Conservation (phyloP, 2,888 invertebrate genomes). For the Drosophila stalkeri region DNA sequence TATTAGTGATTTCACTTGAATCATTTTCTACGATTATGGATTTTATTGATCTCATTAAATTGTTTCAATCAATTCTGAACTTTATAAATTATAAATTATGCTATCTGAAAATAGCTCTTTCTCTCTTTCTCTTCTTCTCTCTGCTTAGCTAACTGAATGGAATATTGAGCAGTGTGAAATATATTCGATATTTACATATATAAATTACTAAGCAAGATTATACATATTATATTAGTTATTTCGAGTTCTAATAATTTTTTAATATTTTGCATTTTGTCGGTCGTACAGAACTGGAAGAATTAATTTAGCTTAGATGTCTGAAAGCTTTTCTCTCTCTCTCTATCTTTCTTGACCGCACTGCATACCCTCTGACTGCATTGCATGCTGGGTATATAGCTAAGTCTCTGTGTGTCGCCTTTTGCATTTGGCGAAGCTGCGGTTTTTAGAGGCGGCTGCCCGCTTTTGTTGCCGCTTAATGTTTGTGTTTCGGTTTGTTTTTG, state of each 20-base stretch:
- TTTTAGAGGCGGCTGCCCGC: slow-evolving; percentile 27
- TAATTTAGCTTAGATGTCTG: background rate
- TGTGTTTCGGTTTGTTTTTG: slow-evolving; percentile 10
- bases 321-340: background rate
- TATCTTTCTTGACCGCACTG: background rate
- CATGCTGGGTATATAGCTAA: background rate
- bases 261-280: background rate
- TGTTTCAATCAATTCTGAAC: too few species aligned
- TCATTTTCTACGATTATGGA: too few species aligned
- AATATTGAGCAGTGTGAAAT: too few species aligned
- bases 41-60: too few species aligned
- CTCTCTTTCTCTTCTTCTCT: too few species aligned
- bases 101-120: too few species aligned
- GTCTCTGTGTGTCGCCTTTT: slow-evolving; percentile 13
- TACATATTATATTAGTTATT: background rate
- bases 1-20: too few species aligned
- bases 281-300: background rate
- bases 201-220: background rate
- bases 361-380: background rate
- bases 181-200: too few species aligned
- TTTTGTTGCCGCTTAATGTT: slow-evolving; percentile 45
- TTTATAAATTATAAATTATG: too few species aligned
- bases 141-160: too few species aligned
- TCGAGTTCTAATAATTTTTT: background rate
- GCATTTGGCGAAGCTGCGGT: slow-evolving; percentile 31